phyloP scores from a whole-genome alignment of 2,113 vertebrate genomes.

The Raja brachyura region DNA sequence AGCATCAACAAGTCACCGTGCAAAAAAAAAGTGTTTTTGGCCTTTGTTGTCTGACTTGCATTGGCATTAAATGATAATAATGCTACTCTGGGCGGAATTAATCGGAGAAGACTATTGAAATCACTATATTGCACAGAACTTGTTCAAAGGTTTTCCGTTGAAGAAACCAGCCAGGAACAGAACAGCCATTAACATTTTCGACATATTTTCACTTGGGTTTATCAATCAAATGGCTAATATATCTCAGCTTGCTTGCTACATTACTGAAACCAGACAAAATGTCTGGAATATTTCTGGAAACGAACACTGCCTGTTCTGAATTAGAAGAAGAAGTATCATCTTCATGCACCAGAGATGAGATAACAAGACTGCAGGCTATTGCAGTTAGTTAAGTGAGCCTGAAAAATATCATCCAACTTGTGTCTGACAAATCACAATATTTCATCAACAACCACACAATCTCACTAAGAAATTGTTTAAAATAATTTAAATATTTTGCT shows the following conservation, averaged over 20 bases:
- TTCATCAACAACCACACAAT: not conserved
- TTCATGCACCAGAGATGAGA: conserved; percentile 50
- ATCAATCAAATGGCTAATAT: not conserved
- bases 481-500: conserved; percentile 5
- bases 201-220: not conserved
- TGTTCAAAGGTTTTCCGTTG: not conserved
- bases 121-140: not conserved
- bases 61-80: not conserved
- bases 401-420: not conserved
- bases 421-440: not conserved
- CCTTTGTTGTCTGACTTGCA: not conserved
- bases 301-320: conserved; percentile 60
- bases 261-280: conserved; percentile 59
- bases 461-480: not conserved
- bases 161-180: not conserved
- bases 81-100: not conserved
- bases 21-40: no score
- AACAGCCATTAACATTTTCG: not conserved
- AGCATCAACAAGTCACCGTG: no score
- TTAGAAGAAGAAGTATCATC: conserved; percentile 61
- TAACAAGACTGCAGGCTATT: no score
- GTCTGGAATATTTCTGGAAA: conserved; percentile 54
- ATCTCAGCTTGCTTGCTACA: conserved; percentile 43
- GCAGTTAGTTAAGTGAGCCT: not conserved
- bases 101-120: not conserved